These are phyloP conservation scores for Alouatta caraya DNA, from an alignment of 2,797 vertebrate species.

Conservation along the genomic window DNA sequence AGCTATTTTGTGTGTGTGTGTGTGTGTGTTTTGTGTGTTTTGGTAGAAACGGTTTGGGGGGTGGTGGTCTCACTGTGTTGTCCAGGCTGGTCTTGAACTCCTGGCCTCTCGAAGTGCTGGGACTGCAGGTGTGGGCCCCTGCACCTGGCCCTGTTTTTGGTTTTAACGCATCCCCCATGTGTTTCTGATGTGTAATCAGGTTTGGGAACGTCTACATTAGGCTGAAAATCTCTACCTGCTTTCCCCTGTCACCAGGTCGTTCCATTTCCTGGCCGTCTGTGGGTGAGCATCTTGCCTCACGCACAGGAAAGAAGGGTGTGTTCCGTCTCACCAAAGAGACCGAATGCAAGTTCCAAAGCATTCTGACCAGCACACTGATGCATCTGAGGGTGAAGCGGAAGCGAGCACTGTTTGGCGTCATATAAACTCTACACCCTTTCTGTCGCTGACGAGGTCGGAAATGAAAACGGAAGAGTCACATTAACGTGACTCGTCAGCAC, in stretches of 20 bases:
- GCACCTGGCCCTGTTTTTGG: no score
- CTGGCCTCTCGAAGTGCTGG: no score
- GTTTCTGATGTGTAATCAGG: neutral
- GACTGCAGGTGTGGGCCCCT: no score
- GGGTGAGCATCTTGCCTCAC: no score
- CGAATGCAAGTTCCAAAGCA: no score
- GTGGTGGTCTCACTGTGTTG: no score
- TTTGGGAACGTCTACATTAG: neutral
- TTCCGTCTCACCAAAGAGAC: neutral
- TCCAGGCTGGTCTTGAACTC: no score
- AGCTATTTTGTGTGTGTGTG: no score
- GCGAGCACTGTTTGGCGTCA: fast-evolving
- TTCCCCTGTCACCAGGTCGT: neutral
- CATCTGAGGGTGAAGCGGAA: neutral
- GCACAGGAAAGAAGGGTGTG: fast-evolving
- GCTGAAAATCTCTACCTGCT: neutral
- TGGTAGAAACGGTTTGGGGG: no score
- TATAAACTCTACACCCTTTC: neutral
- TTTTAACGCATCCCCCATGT: neutral
- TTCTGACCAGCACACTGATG: fast-evolving
- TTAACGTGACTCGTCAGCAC: neutral
- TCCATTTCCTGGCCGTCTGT: neutral
- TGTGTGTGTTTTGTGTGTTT: no score
- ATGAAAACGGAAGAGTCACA: neutral
- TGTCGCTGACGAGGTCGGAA: neutral